Conservation (phyloP, 2,888 invertebrate genomes). For the Dynastes grantii region DNA sequence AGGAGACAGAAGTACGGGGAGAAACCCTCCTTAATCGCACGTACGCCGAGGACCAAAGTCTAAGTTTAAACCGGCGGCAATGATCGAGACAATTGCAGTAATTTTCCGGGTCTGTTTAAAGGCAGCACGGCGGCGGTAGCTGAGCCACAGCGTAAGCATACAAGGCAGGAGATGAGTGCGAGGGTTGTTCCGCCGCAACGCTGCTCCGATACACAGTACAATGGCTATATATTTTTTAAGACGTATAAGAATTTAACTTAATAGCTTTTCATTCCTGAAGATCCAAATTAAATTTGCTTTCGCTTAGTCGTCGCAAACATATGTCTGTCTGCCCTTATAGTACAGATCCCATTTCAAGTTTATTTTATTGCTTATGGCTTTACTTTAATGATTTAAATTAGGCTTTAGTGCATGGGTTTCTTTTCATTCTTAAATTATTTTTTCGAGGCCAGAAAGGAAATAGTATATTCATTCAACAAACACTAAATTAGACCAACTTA, state of each 20-base stretch:
- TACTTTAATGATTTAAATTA: neutral
- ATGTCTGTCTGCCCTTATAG: constrained; percentile 21
- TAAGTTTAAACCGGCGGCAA: constrained; percentile 64
- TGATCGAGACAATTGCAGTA: constrained; percentile 70
- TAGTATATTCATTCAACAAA: too few relatives aligned
- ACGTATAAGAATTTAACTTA: constrained; percentile 67
- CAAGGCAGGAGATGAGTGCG: constrained; percentile 54
- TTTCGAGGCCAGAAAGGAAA: too few relatives aligned
- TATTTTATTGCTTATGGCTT: constrained; percentile 13
- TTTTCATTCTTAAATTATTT: too few relatives aligned
- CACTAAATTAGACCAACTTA: too few relatives aligned
- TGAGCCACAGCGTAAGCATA: constrained; percentile 55
- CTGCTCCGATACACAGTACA: constrained; percentile 56
- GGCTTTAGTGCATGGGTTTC: neutral
- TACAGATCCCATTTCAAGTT: constrained; percentile 9
- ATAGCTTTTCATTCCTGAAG: constrained; percentile 67
- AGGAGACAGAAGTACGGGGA: constrained; percentile 56
- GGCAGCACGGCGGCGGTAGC: constrained; percentile 42
- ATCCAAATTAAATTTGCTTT: constrained; percentile 67
- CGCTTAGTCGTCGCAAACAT: constrained; percentile 46
- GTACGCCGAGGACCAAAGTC: constrained; percentile 57
- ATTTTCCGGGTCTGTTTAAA: constrained; percentile 67
- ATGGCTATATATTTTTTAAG: constrained; percentile 67
- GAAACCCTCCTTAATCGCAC: constrained; percentile 55
- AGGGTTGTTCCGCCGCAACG: constrained; percentile 40